These are phyloP conservation scores for Podarcis cretensis DNA, from an alignment of 2,113 vertebrate species.

Conservation along the genomic window DNA sequence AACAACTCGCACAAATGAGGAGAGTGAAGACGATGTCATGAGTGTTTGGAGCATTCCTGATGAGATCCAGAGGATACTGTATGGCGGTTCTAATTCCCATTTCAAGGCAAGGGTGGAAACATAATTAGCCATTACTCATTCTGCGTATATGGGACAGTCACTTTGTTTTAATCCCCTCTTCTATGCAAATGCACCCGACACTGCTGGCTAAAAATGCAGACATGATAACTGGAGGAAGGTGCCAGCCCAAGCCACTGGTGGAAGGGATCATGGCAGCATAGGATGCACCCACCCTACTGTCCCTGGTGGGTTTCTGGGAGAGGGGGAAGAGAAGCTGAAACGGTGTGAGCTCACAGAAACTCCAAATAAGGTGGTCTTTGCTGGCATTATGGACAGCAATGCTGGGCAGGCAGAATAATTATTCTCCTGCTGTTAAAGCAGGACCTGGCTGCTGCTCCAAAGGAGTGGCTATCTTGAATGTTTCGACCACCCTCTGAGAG, in stretches of 20 bases:
- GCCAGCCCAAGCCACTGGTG: too few species aligned
- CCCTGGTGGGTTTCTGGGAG: not conserved
- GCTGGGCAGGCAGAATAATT: not conserved
- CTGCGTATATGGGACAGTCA: not conserved
- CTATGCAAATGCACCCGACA: not conserved
- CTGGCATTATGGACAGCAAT: not conserved
- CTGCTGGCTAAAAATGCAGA: too few species aligned
- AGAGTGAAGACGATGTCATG: conserved; percentile 63
- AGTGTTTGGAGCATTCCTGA: conserved; percentile 78
- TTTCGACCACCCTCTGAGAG: not conserved
- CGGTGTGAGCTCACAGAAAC: not conserved
- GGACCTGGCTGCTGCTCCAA: not conserved
- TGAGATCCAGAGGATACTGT: conserved; percentile 71
- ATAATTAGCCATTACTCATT: not conserved
- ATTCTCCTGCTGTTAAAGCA: not conserved
- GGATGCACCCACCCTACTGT: too few species aligned
- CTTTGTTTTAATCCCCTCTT: not conserved
- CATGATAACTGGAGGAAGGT: too few species aligned
- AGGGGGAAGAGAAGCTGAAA: not conserved
- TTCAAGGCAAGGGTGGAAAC: conserved; percentile 58
- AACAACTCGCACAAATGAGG: conserved; percentile 44
- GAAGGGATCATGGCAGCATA: too few species aligned
- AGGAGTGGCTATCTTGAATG: not conserved
- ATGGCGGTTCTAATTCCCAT: conserved; percentile 37
- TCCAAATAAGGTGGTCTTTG: not conserved